Base-by-base conservation (phyloP, 1,140 invertebrate species). In the Arctopsyche grandis region DNA sequence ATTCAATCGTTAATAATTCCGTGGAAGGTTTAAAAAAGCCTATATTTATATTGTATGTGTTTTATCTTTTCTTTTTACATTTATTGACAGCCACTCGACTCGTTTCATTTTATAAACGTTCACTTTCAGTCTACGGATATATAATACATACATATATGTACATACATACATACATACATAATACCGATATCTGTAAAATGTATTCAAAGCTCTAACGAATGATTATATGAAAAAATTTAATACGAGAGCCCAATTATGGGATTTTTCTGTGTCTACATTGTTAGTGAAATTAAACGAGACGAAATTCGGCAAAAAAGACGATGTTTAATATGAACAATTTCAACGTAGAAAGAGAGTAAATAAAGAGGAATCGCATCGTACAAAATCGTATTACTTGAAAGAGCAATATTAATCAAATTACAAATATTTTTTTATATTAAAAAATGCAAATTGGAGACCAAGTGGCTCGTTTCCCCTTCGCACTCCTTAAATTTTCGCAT, bases 1-100 rank as follows among this genome's bases (percentile, higher is more conserved):
- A 66, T 66, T 66, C 63, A 22, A 24, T 66, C 63, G 63, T 66
- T 66, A 66, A 66, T 66, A 66, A 66, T 66, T 66, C 26, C 63
- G 4, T 24, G 21, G 48, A 52, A 26, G 24, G 4, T 26, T 22
- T 19, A 24, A 24, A 66, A 66, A 66, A 66, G 26, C 24, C 22
- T 26, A 66, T 22, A 22, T 26, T 19, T 16, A 21, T 21, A 0
- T 1, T 60, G 56, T 16, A 19, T 1, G n/a, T 9, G 19, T 21
- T 19, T n/a, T n/a, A n/a, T n/a, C 7, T 19, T 16, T 9, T 21
- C 16, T 60, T 10, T 21, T 19, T 19, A 60, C 21, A 60, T 60
- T 60, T 60, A 21, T 19, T 1, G 56, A 9, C 5, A 60, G 21
- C 5, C 9, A 52, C 29, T 38, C 29, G 3, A 38, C 29, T 38